Conservation (phyloP, 30 jellyfish, hydroid and myxozoan genomes). For the Turritopsis dohrnii region DNA sequence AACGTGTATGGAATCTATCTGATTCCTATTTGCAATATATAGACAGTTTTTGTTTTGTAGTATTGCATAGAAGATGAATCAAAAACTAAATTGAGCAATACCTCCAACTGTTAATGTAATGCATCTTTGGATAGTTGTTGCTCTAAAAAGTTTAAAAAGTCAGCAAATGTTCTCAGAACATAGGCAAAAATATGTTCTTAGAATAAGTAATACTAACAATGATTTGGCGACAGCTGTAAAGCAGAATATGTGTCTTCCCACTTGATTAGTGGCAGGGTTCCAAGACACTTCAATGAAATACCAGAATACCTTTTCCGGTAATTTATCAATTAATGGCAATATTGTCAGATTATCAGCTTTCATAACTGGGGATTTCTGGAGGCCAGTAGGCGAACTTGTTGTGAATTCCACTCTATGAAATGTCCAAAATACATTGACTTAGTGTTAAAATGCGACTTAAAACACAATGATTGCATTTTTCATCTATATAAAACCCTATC, state of each 20-base stretch:
- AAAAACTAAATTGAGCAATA: too few relatives aligned
- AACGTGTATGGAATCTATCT: too few relatives aligned
- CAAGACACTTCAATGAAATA: constrained; percentile 8
- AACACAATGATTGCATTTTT: too few relatives aligned
- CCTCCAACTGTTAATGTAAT: constrained; percentile 4
- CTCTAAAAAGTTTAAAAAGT: not conserved
- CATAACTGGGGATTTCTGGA: not conserved
- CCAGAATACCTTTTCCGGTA: not conserved
- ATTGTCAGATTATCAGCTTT: not conserved
- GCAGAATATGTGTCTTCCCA: not conserved
- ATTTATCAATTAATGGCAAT: not conserved
- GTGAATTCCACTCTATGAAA: not conserved
- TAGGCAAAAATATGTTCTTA: not conserved
- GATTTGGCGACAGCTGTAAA: constrained; percentile 10
- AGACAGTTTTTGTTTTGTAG: too few relatives aligned
- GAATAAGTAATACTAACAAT: not conserved
- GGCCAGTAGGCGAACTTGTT: constrained; percentile 14
- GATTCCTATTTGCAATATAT: too few relatives aligned
- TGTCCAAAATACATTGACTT: not conserved
- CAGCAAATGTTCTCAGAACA: not conserved
- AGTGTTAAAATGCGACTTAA: not conserved
- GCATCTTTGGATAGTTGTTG: constrained; percentile 3
- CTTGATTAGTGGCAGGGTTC: constrained; percentile 3
- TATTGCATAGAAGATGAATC: too few relatives aligned
- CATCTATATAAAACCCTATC: too few relatives aligned